Base-by-base conservation (phyloP, 35 echinoderm and acorn worm species). In the Amphiura filiformis region DNA sequence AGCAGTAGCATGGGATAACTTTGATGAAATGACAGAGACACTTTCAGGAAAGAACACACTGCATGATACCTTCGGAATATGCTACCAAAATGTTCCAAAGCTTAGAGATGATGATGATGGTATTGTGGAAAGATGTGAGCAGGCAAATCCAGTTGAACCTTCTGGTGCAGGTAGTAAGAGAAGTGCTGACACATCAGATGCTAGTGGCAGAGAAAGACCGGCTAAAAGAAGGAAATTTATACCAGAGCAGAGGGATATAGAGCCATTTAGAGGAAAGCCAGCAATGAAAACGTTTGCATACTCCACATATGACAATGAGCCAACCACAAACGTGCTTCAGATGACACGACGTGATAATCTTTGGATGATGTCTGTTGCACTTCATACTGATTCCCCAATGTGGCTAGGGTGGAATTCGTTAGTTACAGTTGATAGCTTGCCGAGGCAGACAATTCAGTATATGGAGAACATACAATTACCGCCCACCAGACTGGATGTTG, bases 361-460 rank as follows among this genome's bases (percentile, higher is more conserved):
- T 3, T 76, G 75, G 75, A 76, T 76, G 75, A 76, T 76, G 75
- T 76, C 75, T n/a, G 3, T 5, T 76, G 75, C 75, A 7, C 75
- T 76, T 76, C 26, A 76, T n/a, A 47, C 15, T 36, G 65, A 83
- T 77, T 38, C 75, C 5, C 79, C 80, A 34, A 82, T 90, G 88
- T 82, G 88, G 88, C 15, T 39, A 76, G 80, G 80, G 23, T 84
- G 52, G n/a, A 90, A 90, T 84, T 57, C 80, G 0, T 30, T 26
- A 34, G 20, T 47, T 22, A 39, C 52, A 1, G 23, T 34, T 39
- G 88, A 90, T 75, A 77, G 39, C 12, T 41, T 84, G 64, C 57
- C 80, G 37, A 75, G 39, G 31, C 88, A 90, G 47, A 75, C 5
- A 4, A 38, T 90, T 28, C 56, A 34, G 13, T 90, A 90, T 28